Evolutionary conservation across 2,797 vertebrate genomes (phyloP), one percentile per base, ranked within the genome.

Genomic region (Gadopsis bispinosus): DNA sequence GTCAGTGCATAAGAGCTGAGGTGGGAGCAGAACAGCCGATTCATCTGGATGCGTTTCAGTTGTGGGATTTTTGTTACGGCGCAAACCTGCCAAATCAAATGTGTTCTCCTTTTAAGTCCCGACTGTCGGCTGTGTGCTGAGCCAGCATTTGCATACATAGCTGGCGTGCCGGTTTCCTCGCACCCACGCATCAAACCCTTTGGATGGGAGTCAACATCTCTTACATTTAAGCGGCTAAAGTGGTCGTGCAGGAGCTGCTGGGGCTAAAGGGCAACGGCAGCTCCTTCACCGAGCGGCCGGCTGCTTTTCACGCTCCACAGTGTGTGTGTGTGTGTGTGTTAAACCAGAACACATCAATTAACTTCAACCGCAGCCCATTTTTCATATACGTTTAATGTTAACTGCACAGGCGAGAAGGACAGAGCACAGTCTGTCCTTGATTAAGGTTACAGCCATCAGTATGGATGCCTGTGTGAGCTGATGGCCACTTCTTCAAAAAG

Each of bases 321-420:
- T 70, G 19, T 75, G 41, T 48, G 19, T 11, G 29, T 39, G 55
- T 13, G 41, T 12, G 45, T 58, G 45, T 35, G 64, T 66, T 79
- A 75, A 83, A 79, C 79, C 71, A 33, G 37, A 75, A 60, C 65
- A 75, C 76, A 80, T 87, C 83, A 77, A 81, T 89, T 86, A 77
- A 63, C 13, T 72, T 39, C 31, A 80, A 82, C 79, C 69, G 69
- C 56, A 37, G 73, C 58, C 3, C 69, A 72, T 88, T 88, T 80
- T 63, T 89, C 77, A 81, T 53, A 64, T 1, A 61, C 5, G 8
- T 59, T 79, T 10, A 55, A 67, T 69, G 60, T 60, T 54, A 71
- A 81, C 61, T 66, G 67, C 70, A 41, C 60, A 56, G 76, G 56
- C 59, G 20, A 66, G 65, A 65, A 60, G 87, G 77, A 77, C 75